Conservation (phyloP, 2,113 vertebrate species). For the Pteronura brasiliensis region DNA sequence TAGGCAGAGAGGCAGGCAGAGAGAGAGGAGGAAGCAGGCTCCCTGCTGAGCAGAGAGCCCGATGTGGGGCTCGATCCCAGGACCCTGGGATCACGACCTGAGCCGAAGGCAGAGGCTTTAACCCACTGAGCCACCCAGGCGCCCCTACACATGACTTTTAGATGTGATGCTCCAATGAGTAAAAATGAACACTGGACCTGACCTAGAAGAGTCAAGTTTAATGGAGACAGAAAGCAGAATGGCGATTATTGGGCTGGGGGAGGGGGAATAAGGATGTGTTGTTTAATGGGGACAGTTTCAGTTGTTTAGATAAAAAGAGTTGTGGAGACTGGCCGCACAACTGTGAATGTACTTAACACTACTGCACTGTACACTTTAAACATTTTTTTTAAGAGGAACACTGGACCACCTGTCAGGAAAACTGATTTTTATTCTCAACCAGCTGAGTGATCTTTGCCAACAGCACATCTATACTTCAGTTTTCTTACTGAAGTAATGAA, state of each 20-base stretch:
- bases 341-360: not conserved
- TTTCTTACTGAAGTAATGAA: constrained; percentile 26
- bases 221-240: not conserved
- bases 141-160: not conserved
- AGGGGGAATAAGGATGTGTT: not conserved
- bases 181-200: not conserved
- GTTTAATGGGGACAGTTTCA: not conserved
- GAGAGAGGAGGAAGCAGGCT: too few relatives aligned
- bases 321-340: not conserved
- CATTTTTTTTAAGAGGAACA: not conserved
- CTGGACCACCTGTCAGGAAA: not conserved
- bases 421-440: not conserved
- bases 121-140: too few relatives aligned
- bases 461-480: not conserved
- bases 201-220: not conserved
- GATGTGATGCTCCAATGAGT: not conserved
- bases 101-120: too few relatives aligned
- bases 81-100: too few relatives aligned
- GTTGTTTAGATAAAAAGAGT: not conserved
- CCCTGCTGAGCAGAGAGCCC: too few relatives aligned
- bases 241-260: not conserved
- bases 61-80: too few relatives aligned
- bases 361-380: not conserved
- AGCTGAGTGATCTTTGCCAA: not conserved
- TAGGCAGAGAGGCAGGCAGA: too few relatives aligned